Conservation (phyloP, 2,888 invertebrate species). For the Petrolisthes cinctipes region DNA sequence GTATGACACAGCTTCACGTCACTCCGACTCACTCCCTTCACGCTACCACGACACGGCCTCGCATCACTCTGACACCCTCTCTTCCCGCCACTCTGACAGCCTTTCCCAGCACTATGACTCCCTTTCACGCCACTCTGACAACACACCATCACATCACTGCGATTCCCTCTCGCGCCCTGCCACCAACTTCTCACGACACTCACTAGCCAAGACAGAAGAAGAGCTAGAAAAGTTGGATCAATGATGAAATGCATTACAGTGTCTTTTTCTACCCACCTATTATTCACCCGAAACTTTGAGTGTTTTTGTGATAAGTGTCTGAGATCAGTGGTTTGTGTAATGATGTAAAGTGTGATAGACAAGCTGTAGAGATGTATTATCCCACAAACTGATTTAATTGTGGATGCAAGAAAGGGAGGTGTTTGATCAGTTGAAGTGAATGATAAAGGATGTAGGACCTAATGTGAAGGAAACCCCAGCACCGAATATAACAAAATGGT, state of each 20-base stretch:
- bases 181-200: conserved; percentile 36
- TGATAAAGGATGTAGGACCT: too few species aligned
- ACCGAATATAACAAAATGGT: too few species aligned
- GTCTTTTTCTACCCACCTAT: background rate
- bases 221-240: conserved; percentile 48
- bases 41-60: conserved; percentile 23
- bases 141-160: background rate
- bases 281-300: conserved; percentile 5
- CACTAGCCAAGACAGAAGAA: conserved; percentile 46
- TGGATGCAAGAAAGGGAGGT: background rate
- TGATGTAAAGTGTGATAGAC: background rate
- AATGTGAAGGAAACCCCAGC: too few species aligned
- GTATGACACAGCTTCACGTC: conserved; percentile 23
- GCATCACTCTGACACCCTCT: conserved; percentile 16
- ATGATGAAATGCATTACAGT: conserved; percentile 27
- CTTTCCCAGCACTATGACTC: conserved; percentile 23
- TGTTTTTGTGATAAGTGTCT: conserved; percentile 14
- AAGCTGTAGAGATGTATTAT: background rate
- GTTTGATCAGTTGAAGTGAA: background rate
- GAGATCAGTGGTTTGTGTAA: conserved; percentile 4
- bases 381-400: background rate
- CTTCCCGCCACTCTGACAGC: background rate
- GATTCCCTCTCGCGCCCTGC: conserved; percentile 4
- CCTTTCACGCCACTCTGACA: conserved; percentile 32
- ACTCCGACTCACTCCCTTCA: conserved; percentile 24